phyloP scores from a whole-genome alignment of 2,797 vertebrate species.

The Manis crassicaudata region DNA sequence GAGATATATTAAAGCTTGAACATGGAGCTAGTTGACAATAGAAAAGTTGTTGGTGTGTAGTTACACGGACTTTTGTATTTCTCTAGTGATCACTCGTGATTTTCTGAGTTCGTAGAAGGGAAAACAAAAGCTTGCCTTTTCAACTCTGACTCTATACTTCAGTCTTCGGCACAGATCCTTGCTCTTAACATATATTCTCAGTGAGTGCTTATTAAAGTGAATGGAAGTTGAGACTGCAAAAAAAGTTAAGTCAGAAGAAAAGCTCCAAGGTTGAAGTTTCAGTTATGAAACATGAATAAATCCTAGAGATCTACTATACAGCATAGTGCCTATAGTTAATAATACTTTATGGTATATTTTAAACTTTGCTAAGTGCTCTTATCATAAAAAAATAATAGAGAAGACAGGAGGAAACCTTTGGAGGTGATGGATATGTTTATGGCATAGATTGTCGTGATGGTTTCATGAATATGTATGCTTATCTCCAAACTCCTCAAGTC shows the following conservation, averaged over 20 bases:
- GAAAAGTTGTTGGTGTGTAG: background rate
- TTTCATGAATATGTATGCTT: background rate
- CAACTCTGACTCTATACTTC: background rate
- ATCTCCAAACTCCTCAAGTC: background rate
- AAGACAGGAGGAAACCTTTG: background rate
- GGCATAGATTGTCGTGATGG: background rate
- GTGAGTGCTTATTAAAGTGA: background rate
- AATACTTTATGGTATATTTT: background rate
- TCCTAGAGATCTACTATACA: background rate
- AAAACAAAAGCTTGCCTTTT: background rate
- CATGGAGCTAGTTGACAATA: background rate
- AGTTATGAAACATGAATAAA: background rate
- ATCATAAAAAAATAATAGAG: background rate
- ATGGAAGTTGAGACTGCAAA: background rate
- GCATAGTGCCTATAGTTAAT: background rate
- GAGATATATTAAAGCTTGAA: background rate
- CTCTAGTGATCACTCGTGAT: background rate
- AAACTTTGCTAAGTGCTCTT: background rate
- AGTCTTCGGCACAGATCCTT: background rate
- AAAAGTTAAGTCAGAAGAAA: conserved; percentile 12
- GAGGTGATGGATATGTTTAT: background rate
- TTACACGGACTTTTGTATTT: background rate
- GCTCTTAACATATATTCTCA: background rate
- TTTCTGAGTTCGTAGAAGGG: background rate
- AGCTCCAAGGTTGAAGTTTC: background rate